These are phyloP conservation scores for Clanis bilineata DNA, from an alignment of 2,888 invertebrate species.

Conservation along the genomic window DNA sequence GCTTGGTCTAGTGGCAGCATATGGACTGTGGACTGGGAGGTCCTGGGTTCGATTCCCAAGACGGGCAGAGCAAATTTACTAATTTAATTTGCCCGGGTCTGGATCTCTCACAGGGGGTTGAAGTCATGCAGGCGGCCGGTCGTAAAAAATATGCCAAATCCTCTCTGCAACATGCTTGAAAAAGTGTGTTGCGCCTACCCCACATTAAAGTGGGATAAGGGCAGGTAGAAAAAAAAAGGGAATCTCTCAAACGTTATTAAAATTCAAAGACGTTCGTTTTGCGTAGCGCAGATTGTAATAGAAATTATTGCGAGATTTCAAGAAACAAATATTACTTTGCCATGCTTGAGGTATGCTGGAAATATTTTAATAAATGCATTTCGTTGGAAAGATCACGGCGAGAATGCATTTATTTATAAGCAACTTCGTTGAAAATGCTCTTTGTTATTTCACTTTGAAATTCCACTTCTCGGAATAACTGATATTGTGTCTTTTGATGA, in stretches of 20 bases:
- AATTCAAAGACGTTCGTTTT: constrained; percentile 27
- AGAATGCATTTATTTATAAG: not conserved
- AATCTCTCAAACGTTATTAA: constrained; percentile 31
- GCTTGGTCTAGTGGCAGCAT: too few species aligned
- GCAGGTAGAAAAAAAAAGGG: too few species aligned
- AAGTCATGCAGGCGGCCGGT: too few species aligned
- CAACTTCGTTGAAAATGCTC: not conserved
- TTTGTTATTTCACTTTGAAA: not conserved
- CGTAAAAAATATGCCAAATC: too few species aligned
- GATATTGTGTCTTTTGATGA: not conserved
- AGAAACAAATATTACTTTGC: constrained; percentile 26
- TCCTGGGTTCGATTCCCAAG: too few species aligned
- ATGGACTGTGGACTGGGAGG: too few species aligned
- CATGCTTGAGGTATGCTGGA: constrained; percentile 12
- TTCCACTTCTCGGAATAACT: not conserved
- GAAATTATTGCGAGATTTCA: constrained; percentile 31
- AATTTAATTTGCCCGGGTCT: too few species aligned
- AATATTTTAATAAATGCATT: constrained; percentile 3
- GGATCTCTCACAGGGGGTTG: too few species aligned
- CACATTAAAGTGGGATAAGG: too few species aligned
- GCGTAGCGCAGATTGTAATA: constrained; percentile 27
- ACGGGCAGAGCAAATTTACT: too few species aligned
- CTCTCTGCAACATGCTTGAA: too few species aligned
- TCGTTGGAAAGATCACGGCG: not conserved
- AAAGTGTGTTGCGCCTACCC: too few species aligned